Evolutionary conservation across 2,797 vertebrate genomes (phyloP).

Genomic region (Pygocentrus nattereri): DNA sequence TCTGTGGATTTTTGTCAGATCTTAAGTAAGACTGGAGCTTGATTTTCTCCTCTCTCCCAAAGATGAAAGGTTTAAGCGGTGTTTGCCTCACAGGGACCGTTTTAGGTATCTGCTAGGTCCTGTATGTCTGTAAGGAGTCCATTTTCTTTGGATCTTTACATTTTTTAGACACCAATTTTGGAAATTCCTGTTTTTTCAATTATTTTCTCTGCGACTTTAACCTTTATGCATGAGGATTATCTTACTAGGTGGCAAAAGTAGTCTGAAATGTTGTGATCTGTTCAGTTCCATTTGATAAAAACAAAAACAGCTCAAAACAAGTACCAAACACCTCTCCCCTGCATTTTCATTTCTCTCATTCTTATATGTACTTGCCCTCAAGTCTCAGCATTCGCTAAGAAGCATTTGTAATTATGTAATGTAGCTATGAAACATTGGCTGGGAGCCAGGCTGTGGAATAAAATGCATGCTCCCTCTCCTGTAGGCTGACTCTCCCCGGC

Average conservation of each 20-base stretch:
- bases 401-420: conserved; percentile 52
- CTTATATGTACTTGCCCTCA: background rate
- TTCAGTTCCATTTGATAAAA: background rate
- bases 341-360: conserved; percentile 1
- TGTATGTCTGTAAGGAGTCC: no score
- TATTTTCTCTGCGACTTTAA: no score
- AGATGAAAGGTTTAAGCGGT: no score
- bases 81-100: no score
- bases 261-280: background rate
- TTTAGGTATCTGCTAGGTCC: no score
- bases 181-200: no score
- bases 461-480: conserved; percentile 39
- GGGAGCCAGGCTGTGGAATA: conserved; percentile 47
- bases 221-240: no score
- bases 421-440: conserved; percentile 23
- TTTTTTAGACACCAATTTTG: no score
- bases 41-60: no score
- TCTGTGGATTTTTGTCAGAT: no score
- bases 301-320: background rate
- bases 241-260: background rate
- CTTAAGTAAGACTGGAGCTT: no score
- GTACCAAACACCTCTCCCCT: background rate
- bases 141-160: no score
- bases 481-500: conserved; percentile 30
- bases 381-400: conserved; percentile 26